phyloP scores from a whole-genome alignment of 2,113 vertebrate species.

The Tylochromis polylepis region DNA sequence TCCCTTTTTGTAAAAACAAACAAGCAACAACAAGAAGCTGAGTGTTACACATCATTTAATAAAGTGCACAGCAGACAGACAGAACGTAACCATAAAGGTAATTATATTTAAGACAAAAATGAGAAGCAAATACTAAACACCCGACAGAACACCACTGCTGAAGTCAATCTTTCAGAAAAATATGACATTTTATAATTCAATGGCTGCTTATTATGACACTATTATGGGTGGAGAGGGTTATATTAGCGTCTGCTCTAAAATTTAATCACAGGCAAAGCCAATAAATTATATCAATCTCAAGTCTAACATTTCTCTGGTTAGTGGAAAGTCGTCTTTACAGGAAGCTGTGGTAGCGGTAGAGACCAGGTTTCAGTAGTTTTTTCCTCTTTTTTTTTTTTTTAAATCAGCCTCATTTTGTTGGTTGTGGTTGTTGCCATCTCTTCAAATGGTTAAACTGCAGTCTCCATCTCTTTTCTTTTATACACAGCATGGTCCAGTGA shows the following conservation, averaged over 20 bases:
- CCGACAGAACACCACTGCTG: background rate
- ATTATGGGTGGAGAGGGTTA: background rate
- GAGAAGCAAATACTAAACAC: background rate
- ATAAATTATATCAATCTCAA: background rate
- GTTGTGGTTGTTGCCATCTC: background rate
- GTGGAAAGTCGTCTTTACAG: background rate
- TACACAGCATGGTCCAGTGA: background rate
- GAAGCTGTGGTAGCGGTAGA: background rate
- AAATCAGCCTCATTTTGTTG: background rate
- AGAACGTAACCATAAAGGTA: accelerated
- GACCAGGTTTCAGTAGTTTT: background rate
- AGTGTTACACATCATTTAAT: background rate
- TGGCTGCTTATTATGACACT: background rate
- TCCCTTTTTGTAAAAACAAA: background rate
- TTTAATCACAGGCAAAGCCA: background rate
- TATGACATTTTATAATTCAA: accelerated
- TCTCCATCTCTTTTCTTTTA: background rate
- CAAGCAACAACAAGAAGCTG: background rate
- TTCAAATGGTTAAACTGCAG: background rate
- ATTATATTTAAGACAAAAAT: background rate
- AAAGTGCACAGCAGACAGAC: background rate
- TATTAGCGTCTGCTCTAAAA: background rate
- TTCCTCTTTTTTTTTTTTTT: background rate
- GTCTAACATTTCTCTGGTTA: background rate
- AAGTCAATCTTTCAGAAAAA: background rate